These are phyloP conservation scores for Datnioides undecimradiatus DNA, from an alignment of 2,113 vertebrate genomes.

Conservation along the genomic window DNA sequence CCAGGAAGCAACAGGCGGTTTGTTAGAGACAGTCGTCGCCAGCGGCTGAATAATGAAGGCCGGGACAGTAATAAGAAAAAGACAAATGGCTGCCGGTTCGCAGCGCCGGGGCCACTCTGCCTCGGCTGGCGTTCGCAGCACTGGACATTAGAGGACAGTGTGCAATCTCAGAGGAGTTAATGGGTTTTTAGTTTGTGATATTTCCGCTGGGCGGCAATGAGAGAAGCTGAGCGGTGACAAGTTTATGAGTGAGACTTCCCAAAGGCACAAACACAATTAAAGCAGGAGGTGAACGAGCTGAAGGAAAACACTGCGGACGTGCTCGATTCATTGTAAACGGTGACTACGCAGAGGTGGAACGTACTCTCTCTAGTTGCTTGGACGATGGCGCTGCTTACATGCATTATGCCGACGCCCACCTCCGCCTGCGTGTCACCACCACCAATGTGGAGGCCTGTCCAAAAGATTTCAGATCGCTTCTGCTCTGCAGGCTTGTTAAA, in stretches of 20 bases:
- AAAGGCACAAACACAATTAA: not conserved
- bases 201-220: conserved; percentile 20
- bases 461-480: no score
- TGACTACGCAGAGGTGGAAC: not conserved
- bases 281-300: not conserved
- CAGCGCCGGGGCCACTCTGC: not conserved
- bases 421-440: no score
- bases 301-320: not conserved
- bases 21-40: conserved; percentile 10
- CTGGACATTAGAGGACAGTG: conserved; percentile 39
- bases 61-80: conserved; percentile 59
- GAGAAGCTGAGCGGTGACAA: not conserved
- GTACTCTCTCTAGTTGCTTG: no score
- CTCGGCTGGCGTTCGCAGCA: not conserved
- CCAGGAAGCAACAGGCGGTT: conserved; percentile 43
- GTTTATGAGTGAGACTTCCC: not conserved
- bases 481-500: no score
- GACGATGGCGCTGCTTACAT: no score
- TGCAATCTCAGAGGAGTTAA: conserved; percentile 20
- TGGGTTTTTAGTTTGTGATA: conserved; percentile 33
- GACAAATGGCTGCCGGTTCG: conserved; percentile 37
- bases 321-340: no score
- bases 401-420: no score
- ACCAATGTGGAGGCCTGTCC: no score
- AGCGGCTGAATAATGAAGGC: conserved; percentile 47